These are phyloP conservation scores for Pygoscelis adeliae DNA, from an alignment of 2,113 vertebrate species.

Conservation along the genomic window DNA sequence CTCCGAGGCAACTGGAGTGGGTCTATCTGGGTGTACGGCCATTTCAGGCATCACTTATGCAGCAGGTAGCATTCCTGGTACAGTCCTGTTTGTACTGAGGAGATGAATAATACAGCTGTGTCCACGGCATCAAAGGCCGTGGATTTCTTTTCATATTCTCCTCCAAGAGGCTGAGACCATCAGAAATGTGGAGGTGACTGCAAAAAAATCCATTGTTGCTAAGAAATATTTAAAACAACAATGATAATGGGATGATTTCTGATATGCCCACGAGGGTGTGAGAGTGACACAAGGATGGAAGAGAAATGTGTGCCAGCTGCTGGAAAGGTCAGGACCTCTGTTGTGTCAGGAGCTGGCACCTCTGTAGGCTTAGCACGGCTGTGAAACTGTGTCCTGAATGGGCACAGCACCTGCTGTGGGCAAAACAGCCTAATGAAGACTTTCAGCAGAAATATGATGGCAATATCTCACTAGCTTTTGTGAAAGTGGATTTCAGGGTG, in stretches of 20 bases:
- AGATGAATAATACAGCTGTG: background rate
- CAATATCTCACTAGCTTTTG: background rate
- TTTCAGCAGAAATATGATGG: background rate
- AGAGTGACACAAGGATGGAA: background rate
- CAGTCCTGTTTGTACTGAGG: background rate
- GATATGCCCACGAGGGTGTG: no score
- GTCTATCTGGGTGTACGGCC: fast-evolving
- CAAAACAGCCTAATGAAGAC: background rate
- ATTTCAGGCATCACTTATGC: background rate
- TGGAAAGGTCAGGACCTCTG: background rate
- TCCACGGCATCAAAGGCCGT: background rate
- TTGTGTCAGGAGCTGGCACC: background rate
- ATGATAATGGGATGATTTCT: background rate
- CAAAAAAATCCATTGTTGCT: background rate
- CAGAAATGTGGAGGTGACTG: background rate
- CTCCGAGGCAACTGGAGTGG: background rate
- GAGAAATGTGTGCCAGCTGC: background rate
- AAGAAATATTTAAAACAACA: background rate
- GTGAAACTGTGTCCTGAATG: background rate
- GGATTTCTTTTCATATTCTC: background rate
- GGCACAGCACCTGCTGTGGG: background rate
- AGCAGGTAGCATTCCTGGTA: background rate
- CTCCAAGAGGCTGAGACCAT: background rate
- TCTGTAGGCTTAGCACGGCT: background rate
- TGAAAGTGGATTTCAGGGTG: background rate